Base-by-base conservation (phyloP, 2,888 invertebrate genomes). In the Drosophila demipolita region DNA sequence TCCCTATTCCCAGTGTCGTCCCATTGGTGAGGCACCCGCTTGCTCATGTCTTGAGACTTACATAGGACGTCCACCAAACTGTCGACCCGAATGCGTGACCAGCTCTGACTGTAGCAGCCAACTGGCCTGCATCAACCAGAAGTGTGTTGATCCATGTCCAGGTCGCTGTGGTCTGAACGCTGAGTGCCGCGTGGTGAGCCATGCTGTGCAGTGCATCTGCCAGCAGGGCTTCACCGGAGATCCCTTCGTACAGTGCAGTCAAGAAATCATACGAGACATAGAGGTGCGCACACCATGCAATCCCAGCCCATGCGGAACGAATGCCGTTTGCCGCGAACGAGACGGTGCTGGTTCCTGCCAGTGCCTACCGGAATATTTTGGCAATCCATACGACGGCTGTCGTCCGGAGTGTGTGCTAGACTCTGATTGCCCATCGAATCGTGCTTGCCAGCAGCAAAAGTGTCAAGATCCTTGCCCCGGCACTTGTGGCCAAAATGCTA, bases 381-480 rank as follows among this genome's bases (percentile, higher is more conserved):
- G 97, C 67, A 96, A 97, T 93, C 97, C 97, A 9, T 96, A 96
- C 80, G 96, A 96, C 91, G 95, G 95, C 9, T 97, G 96, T 87
- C 94, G 96, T 80, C 96, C 96, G 8, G 96, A 96, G 93, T 97
- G 96, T 92, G 94, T 95, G 1, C 91, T 95, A 8, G 96, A 96
- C 92, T 95, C 95, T 0, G 96, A 97, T 89, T 97, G 97, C 91
- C 94, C 95, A 9, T 95, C 95, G 64, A 95, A 95, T 82, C 95
- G 94, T 89, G 96, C 96, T 17, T 97, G 97, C 84, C 94, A 96
- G 54, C 95, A 95, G 78, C 96, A 95, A 80, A 96, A 96, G 93
- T 97, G 97, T 91, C 94, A 94, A 91, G 96, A 97, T 93, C 97
- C 97, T 23, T 97, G 97, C 84, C 96, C 96, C 12, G 96, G 96